These are phyloP conservation scores for Drosophila neocordata DNA, from an alignment of 1,140 invertebrate species.

Conservation along the genomic window DNA sequence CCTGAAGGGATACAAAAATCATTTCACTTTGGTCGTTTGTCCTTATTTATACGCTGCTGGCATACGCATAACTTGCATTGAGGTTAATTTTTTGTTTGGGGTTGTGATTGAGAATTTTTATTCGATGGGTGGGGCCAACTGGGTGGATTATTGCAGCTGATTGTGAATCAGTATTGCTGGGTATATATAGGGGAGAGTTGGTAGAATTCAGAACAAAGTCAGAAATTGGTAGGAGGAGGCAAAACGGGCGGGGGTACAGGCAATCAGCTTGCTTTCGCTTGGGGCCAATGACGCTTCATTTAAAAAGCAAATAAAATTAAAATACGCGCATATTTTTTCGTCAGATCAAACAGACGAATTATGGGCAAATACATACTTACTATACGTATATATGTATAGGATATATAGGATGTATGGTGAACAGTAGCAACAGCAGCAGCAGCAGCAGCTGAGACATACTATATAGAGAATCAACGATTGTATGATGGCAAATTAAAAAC, in stretches of 20 bases:
- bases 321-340: slow-evolving; percentile 69
- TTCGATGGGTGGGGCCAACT: slow-evolving; percentile 2
- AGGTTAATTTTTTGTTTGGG: slow-evolving; percentile 67
- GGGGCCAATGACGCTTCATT: slow-evolving; percentile 69
- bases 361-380: slow-evolving; percentile 55
- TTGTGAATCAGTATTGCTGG: slow-evolving; percentile 56
- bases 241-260: slow-evolving; percentile 36
- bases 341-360: slow-evolving; percentile 68
- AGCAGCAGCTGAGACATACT: slow-evolving; percentile 38
- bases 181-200: background rate
- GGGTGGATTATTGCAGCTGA: slow-evolving; percentile 54
- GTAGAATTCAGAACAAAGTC: background rate
- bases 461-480: slow-evolving; percentile 20
- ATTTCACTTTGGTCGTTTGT: slow-evolving; percentile 42
- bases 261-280: slow-evolving; percentile 66
- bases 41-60: slow-evolving; percentile 59
- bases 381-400: background rate
- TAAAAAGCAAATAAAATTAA: slow-evolving; percentile 81
- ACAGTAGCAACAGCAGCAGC: slow-evolving; percentile 28
- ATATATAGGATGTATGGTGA: slow-evolving; percentile 8
- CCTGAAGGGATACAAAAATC: slow-evolving; percentile 12
- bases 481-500: slow-evolving; percentile 70
- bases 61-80: slow-evolving; percentile 73
- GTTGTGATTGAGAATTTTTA: slow-evolving; percentile 30
- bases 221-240: background rate